Evolutionary conservation across 2,113 vertebrate species (phyloP), one percentile per base, ranked within the genome.

Genomic region (Ptychochromis oligacanthus): DNA sequence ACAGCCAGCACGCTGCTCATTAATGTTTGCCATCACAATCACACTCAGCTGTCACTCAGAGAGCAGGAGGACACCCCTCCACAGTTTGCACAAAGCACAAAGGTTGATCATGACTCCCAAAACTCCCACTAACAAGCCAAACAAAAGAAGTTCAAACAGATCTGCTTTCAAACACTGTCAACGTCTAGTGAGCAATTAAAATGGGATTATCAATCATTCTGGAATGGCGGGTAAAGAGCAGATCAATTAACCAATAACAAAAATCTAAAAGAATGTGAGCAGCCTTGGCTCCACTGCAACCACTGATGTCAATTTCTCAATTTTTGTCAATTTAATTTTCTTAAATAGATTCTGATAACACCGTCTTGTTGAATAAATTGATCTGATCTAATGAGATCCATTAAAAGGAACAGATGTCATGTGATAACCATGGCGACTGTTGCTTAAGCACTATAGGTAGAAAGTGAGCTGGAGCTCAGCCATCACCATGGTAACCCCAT

Each of bases 401-500:
- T 92, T 92, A 89, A 91, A n/a, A 89, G 26, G 64, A 92, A 84
- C 87, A 91, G 86, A 94, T 93, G 92, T 90, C 80, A 86, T 65
- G 85, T 31, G 65, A 92, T 88, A 92, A 88, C 88, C 90, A 93
- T 94, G 91, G 92, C 77, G 87, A 92, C 90, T 75, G 90, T 93
- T 93, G 89, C 91, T 90, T 81, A 91, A 91, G 89, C 55, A 88
- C 91, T 93, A 93, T 90, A 93, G 91, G 91, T 91, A 88, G 87
- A 91, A 82, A 28, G 60, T 80, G 70, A 86, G 77, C 77, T 90
- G 86, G 80, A 91, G 88, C 90, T 90, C 88, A 85, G 86, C 90
- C 90, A 90, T 95, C 90, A 83, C 94, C 91, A 94, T 95, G 91
- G 93, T 88, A 94, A 94, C 94, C 84, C 81, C 89, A 87, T 91